phyloP scores from a whole-genome alignment of 2,888 invertebrate genomes.

The Polietes domitor region DNA sequence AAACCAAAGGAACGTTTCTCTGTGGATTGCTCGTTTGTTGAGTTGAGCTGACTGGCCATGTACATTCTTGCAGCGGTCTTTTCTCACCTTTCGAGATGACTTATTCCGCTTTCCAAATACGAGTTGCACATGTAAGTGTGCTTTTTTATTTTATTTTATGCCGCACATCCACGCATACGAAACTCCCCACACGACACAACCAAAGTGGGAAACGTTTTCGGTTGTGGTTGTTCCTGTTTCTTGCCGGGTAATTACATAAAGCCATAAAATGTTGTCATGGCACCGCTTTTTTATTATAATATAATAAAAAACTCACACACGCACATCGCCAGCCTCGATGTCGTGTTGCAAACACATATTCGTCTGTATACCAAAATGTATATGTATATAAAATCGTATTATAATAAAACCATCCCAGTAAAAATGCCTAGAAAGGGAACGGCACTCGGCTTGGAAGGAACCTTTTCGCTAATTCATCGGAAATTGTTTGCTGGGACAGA shows the following conservation, averaged over 20 bases:
- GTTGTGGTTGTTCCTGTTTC: neutral
- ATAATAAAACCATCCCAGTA: neutral
- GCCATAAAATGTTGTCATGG: conserved; percentile 52
- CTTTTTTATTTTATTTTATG: neutral
- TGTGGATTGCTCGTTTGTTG: too few relatives aligned
- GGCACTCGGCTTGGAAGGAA: too few relatives aligned
- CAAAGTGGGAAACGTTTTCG: neutral
- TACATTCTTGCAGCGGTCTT: too few relatives aligned
- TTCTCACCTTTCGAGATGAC: neutral
- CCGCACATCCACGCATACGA: neutral
- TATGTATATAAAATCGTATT: too few relatives aligned
- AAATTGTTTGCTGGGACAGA: too few relatives aligned
- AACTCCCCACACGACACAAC: neutral
- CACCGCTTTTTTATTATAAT: conserved; percentile 6
- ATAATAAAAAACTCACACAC: neutral
- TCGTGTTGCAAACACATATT: neutral
- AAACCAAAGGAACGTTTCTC: too few relatives aligned
- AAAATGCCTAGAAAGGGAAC: neutral
- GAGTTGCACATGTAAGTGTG: neutral
- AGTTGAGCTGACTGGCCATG: too few relatives aligned
- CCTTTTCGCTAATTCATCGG: too few relatives aligned
- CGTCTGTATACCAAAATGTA: neutral
- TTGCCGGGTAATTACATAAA: conserved; percentile 50
- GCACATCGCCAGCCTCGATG: neutral
- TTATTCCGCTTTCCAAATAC: neutral